Base-by-base conservation (phyloP, 2,113 vertebrate species). In the Urocynchramus pylzowi region DNA sequence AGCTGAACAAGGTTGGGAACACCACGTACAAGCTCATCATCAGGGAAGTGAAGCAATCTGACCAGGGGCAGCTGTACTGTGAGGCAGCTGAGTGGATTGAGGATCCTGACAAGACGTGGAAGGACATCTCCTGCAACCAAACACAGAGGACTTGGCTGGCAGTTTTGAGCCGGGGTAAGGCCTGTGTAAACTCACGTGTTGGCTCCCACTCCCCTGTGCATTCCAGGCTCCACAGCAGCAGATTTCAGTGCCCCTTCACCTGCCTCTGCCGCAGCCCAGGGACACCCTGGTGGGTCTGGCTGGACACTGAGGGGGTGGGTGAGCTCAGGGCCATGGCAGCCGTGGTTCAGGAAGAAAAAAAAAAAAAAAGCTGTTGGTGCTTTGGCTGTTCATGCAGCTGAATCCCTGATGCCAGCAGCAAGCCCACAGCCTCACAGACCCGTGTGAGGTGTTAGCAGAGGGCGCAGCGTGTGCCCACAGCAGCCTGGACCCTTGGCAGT, bases 21-120 rank as follows among this genome's bases (percentile, higher is more conserved):
- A 75, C 97, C 24, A 96, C 76, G 0, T 99, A 98, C 97, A 98
- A 88, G 83, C 97, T 99, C 31, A 93, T 85, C 56, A 80, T 99
- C 1, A 6, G 30, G 45, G 95, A 77, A 15, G 73, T 98, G 31
- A 91, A 97, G 96, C 81, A 63, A 7, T 98, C 98, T 0, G 99
- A 99, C 88, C 95, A 96, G 70, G 99, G 99, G 1, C 90, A 92
- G 52, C 89, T 99, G 81, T 98, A 98, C 97, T 99, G 99, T 16
- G 97, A 98, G 71, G 98, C 98, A 13, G 89, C 93, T 0, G 99
- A 99, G 78, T 99, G 99, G 99, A 99, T 99, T 65, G 98, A 99
- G 96, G 99, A 99, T 83, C 98, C 99, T 2, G 98, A 99, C 76
- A 74, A 94, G 57, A 98, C 94, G 1, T 99, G 99, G 99, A 98